These are phyloP conservation scores for Nasonia vitripennis DNA, from an alignment of 1,140 invertebrate species.

Conservation along the genomic window DNA sequence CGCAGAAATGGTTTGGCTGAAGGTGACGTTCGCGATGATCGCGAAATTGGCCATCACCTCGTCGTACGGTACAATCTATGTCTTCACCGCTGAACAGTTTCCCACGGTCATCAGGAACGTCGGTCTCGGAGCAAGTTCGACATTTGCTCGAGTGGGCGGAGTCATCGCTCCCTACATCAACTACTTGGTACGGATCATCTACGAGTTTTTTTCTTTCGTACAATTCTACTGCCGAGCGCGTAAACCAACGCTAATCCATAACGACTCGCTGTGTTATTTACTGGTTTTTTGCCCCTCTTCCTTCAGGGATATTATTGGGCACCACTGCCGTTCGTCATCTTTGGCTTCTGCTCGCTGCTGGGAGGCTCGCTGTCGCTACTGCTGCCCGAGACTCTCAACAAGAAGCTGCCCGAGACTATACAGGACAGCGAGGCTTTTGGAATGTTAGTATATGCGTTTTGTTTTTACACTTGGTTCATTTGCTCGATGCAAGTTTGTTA, in stretches of 20 bases:
- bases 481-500: not conserved
- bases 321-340: slow-evolving; percentile 83
- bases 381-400: slow-evolving; percentile 86
- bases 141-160: slow-evolving; percentile 85
- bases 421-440: slow-evolving; percentile 84
- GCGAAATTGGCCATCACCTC: slow-evolving; percentile 89
- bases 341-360: slow-evolving; percentile 79
- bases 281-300: slow-evolving; percentile 33
- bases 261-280: not conserved
- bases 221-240: not conserved
- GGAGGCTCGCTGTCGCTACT: slow-evolving; percentile 82
- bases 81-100: slow-evolving; percentile 89
- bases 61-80: slow-evolving; percentile 87
- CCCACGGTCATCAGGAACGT: slow-evolving; percentile 89
- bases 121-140: slow-evolving; percentile 85
- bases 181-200: slow-evolving; percentile 72
- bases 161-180: slow-evolving; percentile 85
- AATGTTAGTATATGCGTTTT: slow-evolving; percentile 69
- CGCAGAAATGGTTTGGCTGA: slow-evolving; percentile 78
- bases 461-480: not conserved
- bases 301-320: slow-evolving; percentile 77
- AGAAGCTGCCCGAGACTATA: slow-evolving; percentile 84
- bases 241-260: not conserved
- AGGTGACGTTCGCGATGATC: slow-evolving; percentile 83
- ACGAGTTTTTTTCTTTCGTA: not conserved